These are phyloP conservation scores for Kobus ellipsiprymnus DNA, from an alignment of 2,113 vertebrate genomes.

Conservation along the genomic window DNA sequence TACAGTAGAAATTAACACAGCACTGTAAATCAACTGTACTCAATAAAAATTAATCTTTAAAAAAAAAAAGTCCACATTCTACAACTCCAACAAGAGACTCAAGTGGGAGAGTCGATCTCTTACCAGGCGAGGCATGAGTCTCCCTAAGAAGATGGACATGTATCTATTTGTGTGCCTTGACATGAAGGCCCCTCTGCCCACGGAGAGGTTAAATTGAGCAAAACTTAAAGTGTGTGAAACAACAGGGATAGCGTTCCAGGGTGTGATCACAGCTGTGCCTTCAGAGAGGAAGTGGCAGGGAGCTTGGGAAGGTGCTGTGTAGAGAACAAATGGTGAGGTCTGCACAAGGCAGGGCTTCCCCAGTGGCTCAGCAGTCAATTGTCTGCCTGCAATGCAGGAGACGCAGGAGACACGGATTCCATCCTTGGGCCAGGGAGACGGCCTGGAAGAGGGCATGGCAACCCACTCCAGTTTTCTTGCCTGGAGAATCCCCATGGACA, in stretches of 20 bases:
- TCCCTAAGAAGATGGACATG: not conserved
- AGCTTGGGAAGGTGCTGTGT: not conserved
- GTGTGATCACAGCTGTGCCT: not conserved
- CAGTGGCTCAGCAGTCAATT: not conserved
- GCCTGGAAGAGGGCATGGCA: not conserved
- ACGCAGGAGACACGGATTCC: not conserved
- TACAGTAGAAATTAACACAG: not conserved
- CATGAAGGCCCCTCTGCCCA: not conserved
- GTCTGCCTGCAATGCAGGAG: not conserved
- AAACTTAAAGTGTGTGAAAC: not conserved
- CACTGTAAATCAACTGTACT: not conserved
- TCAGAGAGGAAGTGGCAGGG: not conserved
- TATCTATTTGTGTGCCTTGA: not conserved
- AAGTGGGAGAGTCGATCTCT: not conserved
- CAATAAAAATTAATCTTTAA: not conserved
- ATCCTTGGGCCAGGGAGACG: accelerated
- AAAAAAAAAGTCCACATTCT: not conserved
- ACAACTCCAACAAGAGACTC: not conserved
- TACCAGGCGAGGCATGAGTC: not conserved
- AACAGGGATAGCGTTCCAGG: not conserved
- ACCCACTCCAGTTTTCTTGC: not conserved
- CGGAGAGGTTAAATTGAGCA: not conserved
- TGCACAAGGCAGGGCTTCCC: not conserved
- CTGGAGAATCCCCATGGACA: not conserved
- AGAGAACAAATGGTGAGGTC: not conserved